These are phyloP conservation scores for Polydrusus pterygomalis DNA, from an alignment of 2,888 invertebrate species.

Conservation along the genomic window DNA sequence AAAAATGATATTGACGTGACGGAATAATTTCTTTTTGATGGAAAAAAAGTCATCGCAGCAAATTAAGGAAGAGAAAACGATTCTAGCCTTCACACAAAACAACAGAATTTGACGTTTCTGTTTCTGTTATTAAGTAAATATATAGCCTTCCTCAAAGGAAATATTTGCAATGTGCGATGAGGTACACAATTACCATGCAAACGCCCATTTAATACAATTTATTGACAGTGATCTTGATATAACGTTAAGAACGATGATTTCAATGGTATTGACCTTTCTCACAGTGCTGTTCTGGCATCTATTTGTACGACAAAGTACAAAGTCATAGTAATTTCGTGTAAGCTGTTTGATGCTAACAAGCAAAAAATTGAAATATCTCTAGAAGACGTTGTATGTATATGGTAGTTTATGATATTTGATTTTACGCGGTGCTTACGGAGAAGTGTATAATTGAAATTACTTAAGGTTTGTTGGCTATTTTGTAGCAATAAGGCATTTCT, in stretches of 20 bases:
- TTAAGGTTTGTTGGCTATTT: not conserved
- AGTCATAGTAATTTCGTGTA: constrained; percentile 31
- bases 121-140: too few relatives aligned
- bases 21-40: too few relatives aligned
- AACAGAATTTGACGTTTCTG: too few relatives aligned
- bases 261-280: constrained; percentile 30
- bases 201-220: constrained; percentile 35
- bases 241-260: constrained; percentile 32
- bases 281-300: constrained; percentile 29
- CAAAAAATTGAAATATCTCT: constrained; percentile 36
- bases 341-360: constrained; percentile 41
- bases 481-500: not conserved
- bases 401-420: constrained; percentile 21
- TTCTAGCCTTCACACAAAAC: too few relatives aligned
- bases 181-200: constrained; percentile 28
- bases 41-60: too few relatives aligned
- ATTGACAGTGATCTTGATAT: constrained; percentile 37
- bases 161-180: constrained; percentile 13
- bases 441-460: not conserved
- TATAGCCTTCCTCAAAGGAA: too few relatives aligned
- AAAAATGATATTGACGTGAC: too few relatives aligned
- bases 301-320: constrained; percentile 34
- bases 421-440: not conserved
- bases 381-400: constrained; percentile 16
- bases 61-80: too few relatives aligned